phyloP scores from a whole-genome alignment of 2,888 invertebrate genomes.

The Luperina nickerlii region DNA sequence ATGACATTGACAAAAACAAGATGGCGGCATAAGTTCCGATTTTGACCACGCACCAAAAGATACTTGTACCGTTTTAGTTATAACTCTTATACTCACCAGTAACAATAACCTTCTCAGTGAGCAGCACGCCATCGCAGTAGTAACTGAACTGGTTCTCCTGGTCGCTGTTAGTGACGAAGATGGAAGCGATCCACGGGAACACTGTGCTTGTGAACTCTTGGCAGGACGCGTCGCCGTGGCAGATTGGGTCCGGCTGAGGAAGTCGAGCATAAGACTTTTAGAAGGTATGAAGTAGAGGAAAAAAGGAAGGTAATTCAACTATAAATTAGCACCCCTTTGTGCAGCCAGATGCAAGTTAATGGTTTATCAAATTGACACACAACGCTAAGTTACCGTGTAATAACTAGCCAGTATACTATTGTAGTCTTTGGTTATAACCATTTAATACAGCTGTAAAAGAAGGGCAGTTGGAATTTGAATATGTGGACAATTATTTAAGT shows the following conservation, averaged over 20 bases:
- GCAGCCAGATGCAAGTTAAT: too few species aligned
- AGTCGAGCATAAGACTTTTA: neutral
- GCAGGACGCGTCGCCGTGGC: slow-evolving; percentile 43
- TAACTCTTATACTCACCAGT: slow-evolving; percentile 75
- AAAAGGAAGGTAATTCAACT: neutral
- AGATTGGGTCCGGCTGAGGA: slow-evolving; percentile 44
- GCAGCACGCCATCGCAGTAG: slow-evolving; percentile 81
- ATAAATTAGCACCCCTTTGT: too few species aligned
- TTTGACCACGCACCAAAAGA: neutral
- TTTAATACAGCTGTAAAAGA: neutral
- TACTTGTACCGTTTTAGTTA: neutral
- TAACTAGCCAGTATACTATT: too few species aligned
- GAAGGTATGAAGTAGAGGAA: neutral
- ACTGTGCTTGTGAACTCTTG: slow-evolving; percentile 65
- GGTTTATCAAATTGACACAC: neutral
- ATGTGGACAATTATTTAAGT: neutral
- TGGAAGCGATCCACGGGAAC: slow-evolving; percentile 82
- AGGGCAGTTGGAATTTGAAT: neutral
- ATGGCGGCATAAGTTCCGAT: neutral
- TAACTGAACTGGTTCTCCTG: slow-evolving; percentile 80
- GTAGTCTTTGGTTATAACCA: neutral
- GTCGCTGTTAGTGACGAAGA: slow-evolving; percentile 79
- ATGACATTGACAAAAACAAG: neutral
- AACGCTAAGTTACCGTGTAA: too few species aligned
- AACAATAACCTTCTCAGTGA: slow-evolving; percentile 74